Base-by-base conservation (phyloP, 2,113 vertebrate species). In the Pogona vitticeps region DNA sequence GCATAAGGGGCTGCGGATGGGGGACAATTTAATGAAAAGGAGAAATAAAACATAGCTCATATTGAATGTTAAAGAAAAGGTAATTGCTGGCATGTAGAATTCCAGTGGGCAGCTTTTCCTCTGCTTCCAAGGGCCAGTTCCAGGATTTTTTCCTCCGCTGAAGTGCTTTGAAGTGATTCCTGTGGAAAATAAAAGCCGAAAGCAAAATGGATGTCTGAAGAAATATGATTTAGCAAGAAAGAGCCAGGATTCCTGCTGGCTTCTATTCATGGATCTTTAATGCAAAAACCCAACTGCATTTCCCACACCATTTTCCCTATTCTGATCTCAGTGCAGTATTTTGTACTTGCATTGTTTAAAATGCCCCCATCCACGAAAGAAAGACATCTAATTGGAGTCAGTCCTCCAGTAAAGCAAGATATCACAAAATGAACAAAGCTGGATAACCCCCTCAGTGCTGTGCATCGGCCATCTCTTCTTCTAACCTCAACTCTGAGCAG, bases 41-140 rank as follows among this genome's bases (percentile, higher is more conserved):
- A 3, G 79, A 59, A 76, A 52, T 71, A 56, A 76, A 83, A 88
- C 76, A 38, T 63, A 67, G 56, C 36, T 72, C 46, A 63, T n/a
- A 63, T 8, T 70, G 88, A 86, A 70, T 42, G 78, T 56, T 42
- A 82, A 79, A 82, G 52, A 68, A 89, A 82, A 61, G n/a, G 46
- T 68, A 88, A 84, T 40, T 61, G 67, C 67, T 73, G 18, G 67
- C 38, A n/a, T 36, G 18, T 15, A 76, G 61, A 58, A 81, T 59
- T 40, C 83, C 77, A 76, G 59, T 26, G 58, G 76, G 42, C 46
- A 33, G n/a, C 8, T 79, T 36, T 79, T 84, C 76, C 42, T 73
- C 40, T 63, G 70, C 5, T 31, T 76, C 36, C 18, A 33, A 76
- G 33, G 33, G 33, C 28, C 79, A 38, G 71, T 31, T 84, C 36